A percentile compares a stretch with the other conserved stretches of the same genome.
These are phyloP conservation scores for Ciconia nigra DNA, from an alignment of 2,797 vertebrate genomes.

Conservation along the genomic window DNA sequence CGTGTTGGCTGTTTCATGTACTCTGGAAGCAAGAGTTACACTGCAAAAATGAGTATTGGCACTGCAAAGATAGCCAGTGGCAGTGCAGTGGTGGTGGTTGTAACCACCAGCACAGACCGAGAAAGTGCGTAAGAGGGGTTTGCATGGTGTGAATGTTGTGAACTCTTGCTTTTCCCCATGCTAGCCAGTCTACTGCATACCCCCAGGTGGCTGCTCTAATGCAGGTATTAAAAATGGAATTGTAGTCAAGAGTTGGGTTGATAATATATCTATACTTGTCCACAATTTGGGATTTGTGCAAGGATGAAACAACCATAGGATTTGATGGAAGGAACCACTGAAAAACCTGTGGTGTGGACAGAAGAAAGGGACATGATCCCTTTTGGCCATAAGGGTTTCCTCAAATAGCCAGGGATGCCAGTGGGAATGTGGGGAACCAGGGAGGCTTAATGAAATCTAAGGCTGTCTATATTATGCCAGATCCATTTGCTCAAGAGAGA, in stretches of 20 bases:
- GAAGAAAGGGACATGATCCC: accelerated
- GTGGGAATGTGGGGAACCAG: not conserved
- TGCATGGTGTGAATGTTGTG: not conserved
- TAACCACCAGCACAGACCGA: not conserved
- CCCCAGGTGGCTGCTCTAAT: not conserved
- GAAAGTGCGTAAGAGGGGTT: not conserved
- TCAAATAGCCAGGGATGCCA: not conserved
- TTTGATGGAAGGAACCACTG: not conserved
- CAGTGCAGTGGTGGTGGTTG: accelerated
- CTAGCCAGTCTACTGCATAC: not conserved
- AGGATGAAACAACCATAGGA: not conserved
- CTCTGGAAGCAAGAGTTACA: not conserved
- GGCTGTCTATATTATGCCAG: not conserved
- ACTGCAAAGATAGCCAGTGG: not conserved
- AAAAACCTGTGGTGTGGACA: not conserved
- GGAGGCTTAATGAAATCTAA: not conserved
- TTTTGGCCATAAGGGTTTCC: not conserved
- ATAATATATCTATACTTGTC: not conserved
- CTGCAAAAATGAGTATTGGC: not conserved
- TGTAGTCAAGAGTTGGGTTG: not conserved
- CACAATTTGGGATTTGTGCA: not conserved
- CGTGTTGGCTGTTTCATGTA: not conserved
- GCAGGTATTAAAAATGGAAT: not conserved
- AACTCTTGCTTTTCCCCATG: not conserved
- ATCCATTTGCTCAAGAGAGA: not conserved